These are phyloP conservation scores for Macaria liturata DNA, from an alignment of 2,888 invertebrate genomes.

Conservation along the genomic window DNA sequence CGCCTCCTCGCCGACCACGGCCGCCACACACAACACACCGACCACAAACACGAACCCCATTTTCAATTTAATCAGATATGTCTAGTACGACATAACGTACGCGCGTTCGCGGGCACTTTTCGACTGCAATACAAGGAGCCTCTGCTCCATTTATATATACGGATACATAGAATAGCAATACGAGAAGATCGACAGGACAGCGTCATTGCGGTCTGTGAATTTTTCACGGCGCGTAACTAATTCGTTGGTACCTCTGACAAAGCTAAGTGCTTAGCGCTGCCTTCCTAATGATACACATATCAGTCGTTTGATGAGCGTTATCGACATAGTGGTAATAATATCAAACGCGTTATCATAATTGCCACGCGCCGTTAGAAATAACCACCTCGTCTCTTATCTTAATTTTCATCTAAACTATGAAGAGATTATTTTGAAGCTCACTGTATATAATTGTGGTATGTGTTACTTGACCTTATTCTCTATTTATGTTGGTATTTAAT, in stretches of 20 bases:
- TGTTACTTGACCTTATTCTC: too few species aligned
- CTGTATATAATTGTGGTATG: too few species aligned
- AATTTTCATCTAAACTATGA: too few species aligned
- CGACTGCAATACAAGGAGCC: conserved; percentile 68
- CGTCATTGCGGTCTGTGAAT: conserved; percentile 18
- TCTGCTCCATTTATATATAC: conserved; percentile 73
- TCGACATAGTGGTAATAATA: neutral
- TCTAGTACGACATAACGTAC: conserved; percentile 47
- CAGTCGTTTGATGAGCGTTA: neutral
- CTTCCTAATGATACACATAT: neutral
- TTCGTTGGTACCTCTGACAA: conserved; percentile 5
- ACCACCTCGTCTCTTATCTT: too few species aligned
- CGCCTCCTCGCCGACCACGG: conserved; percentile 45
- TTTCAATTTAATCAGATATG: conserved; percentile 41
- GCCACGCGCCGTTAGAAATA: neutral
- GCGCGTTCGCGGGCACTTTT: conserved; percentile 70
- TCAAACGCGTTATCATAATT: neutral
- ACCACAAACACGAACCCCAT: conserved; percentile 51
- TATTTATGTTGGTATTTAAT: neutral
- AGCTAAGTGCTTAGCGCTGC: neutral
- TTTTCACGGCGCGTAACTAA: conserved; percentile 8
- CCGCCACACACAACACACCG: conserved; percentile 42
- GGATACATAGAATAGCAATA: conserved; percentile 63
- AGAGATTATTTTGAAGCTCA: too few species aligned
- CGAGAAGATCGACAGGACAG: conserved; percentile 54